phyloP scores from a whole-genome alignment of 2,797 vertebrate species.

The Sebastiscus albofasciatus region DNA sequence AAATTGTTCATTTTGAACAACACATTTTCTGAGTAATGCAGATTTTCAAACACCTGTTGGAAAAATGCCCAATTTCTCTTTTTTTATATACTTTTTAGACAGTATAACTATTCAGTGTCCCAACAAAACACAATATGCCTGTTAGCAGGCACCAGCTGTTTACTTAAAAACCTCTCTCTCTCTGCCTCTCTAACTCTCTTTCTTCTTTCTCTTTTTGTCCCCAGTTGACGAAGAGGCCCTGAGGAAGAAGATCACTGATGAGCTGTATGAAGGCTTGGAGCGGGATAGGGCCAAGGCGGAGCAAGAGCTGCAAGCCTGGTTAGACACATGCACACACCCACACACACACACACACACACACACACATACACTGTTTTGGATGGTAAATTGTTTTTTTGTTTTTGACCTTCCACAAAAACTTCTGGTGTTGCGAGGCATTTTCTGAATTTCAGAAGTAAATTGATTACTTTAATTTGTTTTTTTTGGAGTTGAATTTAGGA shows the following conservation, averaged over 20 bases:
- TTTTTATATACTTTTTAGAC: background rate
- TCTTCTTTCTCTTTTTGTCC: conserved; percentile 19
- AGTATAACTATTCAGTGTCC: background rate
- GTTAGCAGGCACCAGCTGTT: conserved; percentile 30
- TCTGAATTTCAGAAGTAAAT: background rate
- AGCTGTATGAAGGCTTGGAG: conserved; percentile 88
- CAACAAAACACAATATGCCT: conserved; percentile 6
- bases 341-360: background rate
- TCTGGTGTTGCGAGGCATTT: background rate
- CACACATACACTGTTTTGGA: background rate
- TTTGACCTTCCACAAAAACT: background rate
- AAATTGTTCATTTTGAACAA: conserved; percentile 5
- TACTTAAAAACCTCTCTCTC: background rate
- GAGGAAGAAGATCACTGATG: conserved; percentile 91
- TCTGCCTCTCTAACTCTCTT: background rate
- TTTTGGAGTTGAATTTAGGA: conserved; percentile 5
- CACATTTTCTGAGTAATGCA: conserved; percentile 4
- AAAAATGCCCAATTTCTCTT: background rate
- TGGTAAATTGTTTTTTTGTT: background rate
- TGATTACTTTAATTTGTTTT: background rate
- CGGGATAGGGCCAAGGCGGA: conserved; percentile 88
- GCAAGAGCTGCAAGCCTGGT: conserved; percentile 90
- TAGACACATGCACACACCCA: conserved; percentile 40
- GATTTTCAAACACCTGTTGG: background rate
- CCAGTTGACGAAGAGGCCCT: conserved; percentile 90